Percentiles rank a stretch among this genome's conserved stretches.
Evolutionary conservation across 1,140 invertebrate genomes (phyloP).

Genomic region (Tyrophagus putrescentiae): DNA sequence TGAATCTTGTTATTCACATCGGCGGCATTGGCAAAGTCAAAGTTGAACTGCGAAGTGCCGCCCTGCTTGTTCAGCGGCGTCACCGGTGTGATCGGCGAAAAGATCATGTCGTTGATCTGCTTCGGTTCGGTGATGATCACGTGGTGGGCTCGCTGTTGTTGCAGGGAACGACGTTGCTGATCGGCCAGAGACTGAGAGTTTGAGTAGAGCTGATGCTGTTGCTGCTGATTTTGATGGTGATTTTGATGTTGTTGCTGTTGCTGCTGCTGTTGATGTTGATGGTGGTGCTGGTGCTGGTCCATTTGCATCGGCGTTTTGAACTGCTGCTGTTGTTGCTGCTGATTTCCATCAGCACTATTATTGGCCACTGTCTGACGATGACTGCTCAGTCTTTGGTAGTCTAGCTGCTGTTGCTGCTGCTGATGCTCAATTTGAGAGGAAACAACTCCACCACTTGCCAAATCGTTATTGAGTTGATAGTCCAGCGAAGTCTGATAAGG

Average conservation of each 20-base stretch:
- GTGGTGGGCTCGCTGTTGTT: neutral
- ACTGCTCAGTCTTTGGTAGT: neutral
- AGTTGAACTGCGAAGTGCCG: conserved; percentile 7
- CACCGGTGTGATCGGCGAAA: conserved; percentile 15
- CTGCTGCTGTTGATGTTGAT: conserved; percentile 14
- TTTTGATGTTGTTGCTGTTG: conserved; percentile 16
- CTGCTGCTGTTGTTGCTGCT: neutral
- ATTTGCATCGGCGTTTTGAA: neutral
- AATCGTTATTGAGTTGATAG: too few relatives aligned
- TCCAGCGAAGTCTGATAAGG: too few relatives aligned
- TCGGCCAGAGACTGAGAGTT: neutral
- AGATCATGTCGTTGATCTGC: conserved; percentile 2
- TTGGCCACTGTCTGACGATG: neutral
- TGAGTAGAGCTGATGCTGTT: neutral
- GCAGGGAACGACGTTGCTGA: neutral
- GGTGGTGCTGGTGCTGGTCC: neutral
- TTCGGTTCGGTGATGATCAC: neutral
- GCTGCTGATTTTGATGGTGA: conserved; percentile 18
- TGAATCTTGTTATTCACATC: too few relatives aligned
- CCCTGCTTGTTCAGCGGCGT: conserved; percentile 5
- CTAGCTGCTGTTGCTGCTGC: conserved; percentile 7
- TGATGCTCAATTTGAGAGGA: neutral
- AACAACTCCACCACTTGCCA: neutral
- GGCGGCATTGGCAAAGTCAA: conserved; percentile 8
- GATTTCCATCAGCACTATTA: neutral